phyloP scores from a whole-genome alignment of 2,888 invertebrate genomes.

The Volucella inanis region DNA sequence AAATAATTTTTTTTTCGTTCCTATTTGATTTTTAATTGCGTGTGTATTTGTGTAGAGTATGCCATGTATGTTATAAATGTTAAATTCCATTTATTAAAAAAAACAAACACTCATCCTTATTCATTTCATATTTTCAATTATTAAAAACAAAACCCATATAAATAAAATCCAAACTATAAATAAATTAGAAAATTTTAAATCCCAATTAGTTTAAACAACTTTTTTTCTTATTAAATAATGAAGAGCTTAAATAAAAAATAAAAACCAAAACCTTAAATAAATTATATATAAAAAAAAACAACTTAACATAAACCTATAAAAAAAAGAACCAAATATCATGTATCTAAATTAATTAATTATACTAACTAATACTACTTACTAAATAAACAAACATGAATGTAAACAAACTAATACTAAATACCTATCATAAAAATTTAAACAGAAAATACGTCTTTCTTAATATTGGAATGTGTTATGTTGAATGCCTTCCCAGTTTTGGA shows the following conservation, averaged over 20 bases:
- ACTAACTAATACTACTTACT: slow-evolving; percentile 75
- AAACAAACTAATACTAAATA: slow-evolving; percentile 71
- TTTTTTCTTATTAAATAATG: slow-evolving; percentile 75
- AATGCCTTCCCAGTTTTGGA: slow-evolving; percentile 77
- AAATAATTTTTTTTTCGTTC: slow-evolving; percentile 20
- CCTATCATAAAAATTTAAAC: slow-evolving; percentile 69
- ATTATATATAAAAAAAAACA: slow-evolving; percentile 37
- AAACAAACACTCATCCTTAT: neutral
- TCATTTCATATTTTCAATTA: neutral
- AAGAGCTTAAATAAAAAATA: slow-evolving; percentile 62
- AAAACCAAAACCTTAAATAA: slow-evolving; percentile 30
- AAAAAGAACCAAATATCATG: neutral
- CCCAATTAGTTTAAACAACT: slow-evolving; percentile 43
- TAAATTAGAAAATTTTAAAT: slow-evolving; percentile 41
- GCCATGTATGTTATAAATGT: slow-evolving; percentile 61
- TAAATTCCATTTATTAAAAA: slow-evolving; percentile 52
- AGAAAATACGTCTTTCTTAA: slow-evolving; percentile 76
- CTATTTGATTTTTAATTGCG: slow-evolving; percentile 52
- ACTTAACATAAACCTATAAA: slow-evolving; percentile 24
- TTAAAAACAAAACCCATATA: slow-evolving; percentile 32
- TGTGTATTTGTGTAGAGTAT: slow-evolving; percentile 74
- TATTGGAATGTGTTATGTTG: slow-evolving; percentile 79
- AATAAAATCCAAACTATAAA: slow-evolving; percentile 31
- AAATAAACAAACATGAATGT: slow-evolving; percentile 69
- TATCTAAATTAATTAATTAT: slow-evolving; percentile 65